Evolutionary conservation across 2,888 invertebrate species (phyloP), one percentile per base, ranked within the genome.

Genomic region (Chrysolina oricalcia): DNA sequence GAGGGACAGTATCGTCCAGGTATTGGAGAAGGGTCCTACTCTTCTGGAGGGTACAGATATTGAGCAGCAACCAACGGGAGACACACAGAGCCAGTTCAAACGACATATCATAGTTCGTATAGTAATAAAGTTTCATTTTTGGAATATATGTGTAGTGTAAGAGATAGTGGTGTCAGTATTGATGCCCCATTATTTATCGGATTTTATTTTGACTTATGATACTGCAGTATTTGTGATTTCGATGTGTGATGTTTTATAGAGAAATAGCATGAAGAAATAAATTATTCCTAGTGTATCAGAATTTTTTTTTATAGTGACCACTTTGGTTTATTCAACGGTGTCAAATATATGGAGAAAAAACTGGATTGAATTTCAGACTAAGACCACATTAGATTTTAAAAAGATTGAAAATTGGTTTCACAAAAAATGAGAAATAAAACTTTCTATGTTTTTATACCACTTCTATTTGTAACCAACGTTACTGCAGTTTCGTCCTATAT

Each of bases 1-100:
- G 82, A 84, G 62, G 85, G 85, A 3, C 85, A 86, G 64, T 86
- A 86, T 73, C 80, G 82, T 64, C 82, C 85, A 23, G 82, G 83
- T 43, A 73, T 76, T n/a, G 81, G 83, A 65, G 83, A 83, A 46
- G 76, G 76, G 27, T 15, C 27, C 9, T 59, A 59, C 35, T 27
- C 53, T 21, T 53, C 59, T 27, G 35, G 35, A 6, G 83, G 83
- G 40, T 81, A 80, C 64, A 72, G 77, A 73, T 80, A 80, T 68
- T 80, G 72, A 74, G 23, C 21, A 63, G 50, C 19, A 40, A 11
- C 10, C 23, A 15, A 46, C 19, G 40, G 19, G 46, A 59, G 35
- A 69, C 53, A 75, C 50, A 27, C 0, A 41, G 68, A 68, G 68
- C 68, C 68, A 68, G 68, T 68, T 68, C 40, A 68, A 68, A 68